A percentile compares a stretch with the other conserved stretches of the same genome.
These are phyloP conservation scores for Ophion obscuratus DNA, from an alignment of 2,888 invertebrate genomes.

Conservation along the genomic window DNA sequence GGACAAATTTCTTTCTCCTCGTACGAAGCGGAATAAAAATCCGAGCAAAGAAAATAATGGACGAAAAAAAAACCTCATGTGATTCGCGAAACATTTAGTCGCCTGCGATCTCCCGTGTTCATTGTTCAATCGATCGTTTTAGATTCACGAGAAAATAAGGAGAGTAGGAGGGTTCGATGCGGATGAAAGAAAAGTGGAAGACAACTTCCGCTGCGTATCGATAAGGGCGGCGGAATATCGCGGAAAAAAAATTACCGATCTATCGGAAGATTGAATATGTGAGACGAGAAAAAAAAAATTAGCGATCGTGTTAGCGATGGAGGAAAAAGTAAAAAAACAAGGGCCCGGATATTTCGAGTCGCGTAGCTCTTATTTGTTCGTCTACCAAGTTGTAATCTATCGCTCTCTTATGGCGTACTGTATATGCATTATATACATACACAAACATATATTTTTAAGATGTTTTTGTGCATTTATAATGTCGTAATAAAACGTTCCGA, in stretches of 20 bases:
- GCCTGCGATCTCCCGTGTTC: constrained; percentile 44
- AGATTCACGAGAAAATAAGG: constrained; percentile 34
- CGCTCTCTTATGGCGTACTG: constrained; percentile 72
- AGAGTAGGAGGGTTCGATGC: background rate
- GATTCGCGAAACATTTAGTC: constrained; percentile 60
- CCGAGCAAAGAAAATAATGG: constrained; percentile 23
- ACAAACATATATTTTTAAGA: constrained; percentile 78
- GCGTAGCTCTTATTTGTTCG: constrained; percentile 70
- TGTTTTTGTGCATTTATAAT: constrained; percentile 81
- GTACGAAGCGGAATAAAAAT: constrained; percentile 28
- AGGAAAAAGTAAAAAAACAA: constrained; percentile 39
- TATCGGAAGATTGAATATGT: background rate
- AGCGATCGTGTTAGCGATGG: background rate
- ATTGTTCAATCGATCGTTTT: constrained; percentile 59
- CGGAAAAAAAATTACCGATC: background rate
- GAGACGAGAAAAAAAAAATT: background rate
- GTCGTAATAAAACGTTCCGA: constrained; percentile 77
- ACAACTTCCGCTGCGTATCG: background rate
- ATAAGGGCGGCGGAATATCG: background rate
- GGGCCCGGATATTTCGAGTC: constrained; percentile 64
- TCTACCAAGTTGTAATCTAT: constrained; percentile 74
- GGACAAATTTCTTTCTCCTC: constrained; percentile 51
- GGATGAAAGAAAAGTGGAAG: background rate
- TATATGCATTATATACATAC: constrained; percentile 74
- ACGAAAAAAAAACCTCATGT: constrained; percentile 68